A percentile compares a stretch with the other conserved stretches of the same genome.
Conservation (phyloP, 2,113 vertebrate genomes). For the Grammomys dolichurus region DNA sequence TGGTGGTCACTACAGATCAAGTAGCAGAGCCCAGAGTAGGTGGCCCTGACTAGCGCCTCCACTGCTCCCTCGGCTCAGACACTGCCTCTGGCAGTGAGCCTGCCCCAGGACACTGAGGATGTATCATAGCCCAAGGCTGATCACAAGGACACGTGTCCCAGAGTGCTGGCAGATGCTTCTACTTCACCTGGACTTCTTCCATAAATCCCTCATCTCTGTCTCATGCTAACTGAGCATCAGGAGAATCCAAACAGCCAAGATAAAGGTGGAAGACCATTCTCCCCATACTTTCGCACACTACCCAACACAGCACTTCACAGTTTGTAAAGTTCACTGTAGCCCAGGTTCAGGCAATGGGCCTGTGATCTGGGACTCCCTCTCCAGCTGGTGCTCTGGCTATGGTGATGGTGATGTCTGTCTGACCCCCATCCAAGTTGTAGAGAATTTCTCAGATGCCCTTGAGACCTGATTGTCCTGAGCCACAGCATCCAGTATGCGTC, state of each 20-base stretch:
- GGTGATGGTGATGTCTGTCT: not conserved
- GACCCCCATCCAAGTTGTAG: not conserved
- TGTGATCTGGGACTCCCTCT: not conserved
- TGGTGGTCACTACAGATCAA: not conserved
- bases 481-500: not conserved
- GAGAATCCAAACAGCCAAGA: not conserved
- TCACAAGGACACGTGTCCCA: not conserved
- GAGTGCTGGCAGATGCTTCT: not conserved
- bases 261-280: not conserved
- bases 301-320: not conserved
- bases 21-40: not conserved
- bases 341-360: not conserved
- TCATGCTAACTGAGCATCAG: not conserved
- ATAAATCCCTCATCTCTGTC: not conserved
- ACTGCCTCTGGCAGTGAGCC: not conserved
- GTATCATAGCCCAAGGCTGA: not conserved
- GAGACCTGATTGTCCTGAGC: not conserved
- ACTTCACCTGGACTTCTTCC: rapidly evolving
- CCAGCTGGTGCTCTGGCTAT: not conserved
- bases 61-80: not conserved
- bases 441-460: not conserved
- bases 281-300: no score
- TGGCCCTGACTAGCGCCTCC: not conserved
- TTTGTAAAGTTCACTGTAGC: not conserved
- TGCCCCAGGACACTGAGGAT: not conserved